Evolutionary conservation across 2,888 invertebrate genomes (phyloP).

Genomic region (Drosophila melanosoma): DNA sequence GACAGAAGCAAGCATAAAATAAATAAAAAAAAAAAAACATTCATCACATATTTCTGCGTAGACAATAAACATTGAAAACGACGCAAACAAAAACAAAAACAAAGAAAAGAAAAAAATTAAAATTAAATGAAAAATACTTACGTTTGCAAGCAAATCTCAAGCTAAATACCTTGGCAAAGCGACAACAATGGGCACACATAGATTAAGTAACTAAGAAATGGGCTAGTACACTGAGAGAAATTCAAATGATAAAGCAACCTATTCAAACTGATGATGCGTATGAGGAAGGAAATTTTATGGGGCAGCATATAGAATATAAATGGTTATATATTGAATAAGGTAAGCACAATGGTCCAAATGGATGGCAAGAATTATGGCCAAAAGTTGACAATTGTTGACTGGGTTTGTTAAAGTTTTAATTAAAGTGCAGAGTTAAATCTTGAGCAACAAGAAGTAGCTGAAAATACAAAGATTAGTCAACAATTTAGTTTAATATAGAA

Average conservation of each 20-base stretch:
- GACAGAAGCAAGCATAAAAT: conserved; percentile 50
- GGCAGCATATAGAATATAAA: neutral
- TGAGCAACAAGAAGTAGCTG: neutral
- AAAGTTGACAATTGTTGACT: neutral
- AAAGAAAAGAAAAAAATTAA: conserved; percentile 56
- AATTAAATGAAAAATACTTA: conserved; percentile 70
- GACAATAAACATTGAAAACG: conserved; percentile 67
- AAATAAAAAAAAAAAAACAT: conserved; percentile 30
- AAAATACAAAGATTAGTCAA: neutral
- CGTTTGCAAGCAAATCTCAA: conserved; percentile 61
- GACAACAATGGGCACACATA: conserved; percentile 72
- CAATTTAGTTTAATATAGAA: neutral
- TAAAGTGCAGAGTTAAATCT: neutral
- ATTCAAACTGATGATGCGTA: conserved; percentile 23
- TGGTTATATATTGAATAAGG: neutral
- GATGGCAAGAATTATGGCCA: neutral
- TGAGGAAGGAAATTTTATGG: neutral
- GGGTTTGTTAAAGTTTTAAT: neutral
- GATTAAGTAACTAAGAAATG: conserved; percentile 75
- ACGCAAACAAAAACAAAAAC: conserved; percentile 47
- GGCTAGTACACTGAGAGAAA: conserved; percentile 47
- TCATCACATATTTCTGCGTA: conserved; percentile 68
- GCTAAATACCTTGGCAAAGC: conserved; percentile 77
- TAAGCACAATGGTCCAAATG: neutral
- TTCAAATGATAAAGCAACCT: conserved; percentile 6